phyloP scores from a whole-genome alignment of 2,113 vertebrate species.

The Pan paniscus region DNA sequence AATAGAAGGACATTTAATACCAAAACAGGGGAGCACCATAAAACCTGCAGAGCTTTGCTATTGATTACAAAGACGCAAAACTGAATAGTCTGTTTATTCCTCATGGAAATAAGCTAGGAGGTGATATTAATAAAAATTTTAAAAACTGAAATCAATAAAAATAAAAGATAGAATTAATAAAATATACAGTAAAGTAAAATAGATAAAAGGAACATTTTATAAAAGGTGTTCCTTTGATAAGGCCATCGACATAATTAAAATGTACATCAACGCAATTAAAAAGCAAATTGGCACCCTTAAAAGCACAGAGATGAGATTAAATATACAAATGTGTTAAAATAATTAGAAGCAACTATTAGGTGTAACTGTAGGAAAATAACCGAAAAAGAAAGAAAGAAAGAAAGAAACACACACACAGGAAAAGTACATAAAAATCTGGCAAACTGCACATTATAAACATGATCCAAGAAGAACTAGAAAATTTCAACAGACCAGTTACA shows the following conservation, averaged over 20 bases:
- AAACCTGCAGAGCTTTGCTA: neutral
- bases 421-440: neutral
- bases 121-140: neutral
- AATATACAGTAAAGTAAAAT: neutral
- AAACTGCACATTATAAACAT: neutral
- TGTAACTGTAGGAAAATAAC: neutral
- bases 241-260: neutral
- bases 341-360: neutral
- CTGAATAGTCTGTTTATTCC: neutral
- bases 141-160: neutral
- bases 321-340: neutral
- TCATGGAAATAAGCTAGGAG: neutral
- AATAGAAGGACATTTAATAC: neutral
- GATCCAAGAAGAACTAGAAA: neutral
- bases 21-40: fast-evolving
- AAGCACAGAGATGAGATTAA: neutral
- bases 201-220: neutral
- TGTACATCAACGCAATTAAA: neutral
- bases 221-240: neutral
- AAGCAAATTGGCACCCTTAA: neutral
- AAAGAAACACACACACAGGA: too few species aligned
- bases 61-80: neutral
- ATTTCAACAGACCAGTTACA: neutral
- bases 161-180: neutral
- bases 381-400: neutral